Conservation (phyloP, 2,113 vertebrate genomes). For the Ia io region DNA sequence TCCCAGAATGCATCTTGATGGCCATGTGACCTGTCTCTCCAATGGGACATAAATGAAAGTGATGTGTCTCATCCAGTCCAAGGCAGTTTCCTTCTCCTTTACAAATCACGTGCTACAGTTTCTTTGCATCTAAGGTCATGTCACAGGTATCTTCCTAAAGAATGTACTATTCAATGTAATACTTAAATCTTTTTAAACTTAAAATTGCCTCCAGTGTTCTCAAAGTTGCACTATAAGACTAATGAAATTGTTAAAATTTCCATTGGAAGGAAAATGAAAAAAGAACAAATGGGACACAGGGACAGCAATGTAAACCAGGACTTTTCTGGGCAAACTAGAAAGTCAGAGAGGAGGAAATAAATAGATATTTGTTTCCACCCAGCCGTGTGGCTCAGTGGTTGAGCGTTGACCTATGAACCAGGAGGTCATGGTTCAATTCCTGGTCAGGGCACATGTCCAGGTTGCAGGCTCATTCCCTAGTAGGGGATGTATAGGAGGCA, state of each 20-base stretch:
- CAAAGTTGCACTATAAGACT: background rate
- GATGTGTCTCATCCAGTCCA: background rate
- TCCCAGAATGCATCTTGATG: background rate
- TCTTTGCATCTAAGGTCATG: background rate
- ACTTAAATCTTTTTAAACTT: background rate
- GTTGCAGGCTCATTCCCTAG: too few species aligned
- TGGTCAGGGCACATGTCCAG: too few species aligned
- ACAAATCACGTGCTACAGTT: background rate
- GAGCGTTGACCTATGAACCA: too few species aligned
- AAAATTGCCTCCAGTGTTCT: background rate
- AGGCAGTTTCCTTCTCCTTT: background rate
- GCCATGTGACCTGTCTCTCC: background rate
- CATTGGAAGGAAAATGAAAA: background rate
- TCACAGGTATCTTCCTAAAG: conserved; percentile 8
- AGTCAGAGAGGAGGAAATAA: background rate
- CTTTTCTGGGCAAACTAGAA: conserved; percentile 1
- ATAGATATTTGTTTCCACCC: background rate
- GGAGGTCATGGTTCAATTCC: too few species aligned
- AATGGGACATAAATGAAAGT: background rate
- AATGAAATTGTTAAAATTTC: background rate
- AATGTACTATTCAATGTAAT: background rate
- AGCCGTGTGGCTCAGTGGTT: too few species aligned
- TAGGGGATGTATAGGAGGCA: too few species aligned
- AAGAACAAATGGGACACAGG: background rate
- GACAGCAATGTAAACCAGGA: background rate